Conservation (phyloP, 2,113 vertebrate genomes). For the Mystacornis crossleyi region DNA sequence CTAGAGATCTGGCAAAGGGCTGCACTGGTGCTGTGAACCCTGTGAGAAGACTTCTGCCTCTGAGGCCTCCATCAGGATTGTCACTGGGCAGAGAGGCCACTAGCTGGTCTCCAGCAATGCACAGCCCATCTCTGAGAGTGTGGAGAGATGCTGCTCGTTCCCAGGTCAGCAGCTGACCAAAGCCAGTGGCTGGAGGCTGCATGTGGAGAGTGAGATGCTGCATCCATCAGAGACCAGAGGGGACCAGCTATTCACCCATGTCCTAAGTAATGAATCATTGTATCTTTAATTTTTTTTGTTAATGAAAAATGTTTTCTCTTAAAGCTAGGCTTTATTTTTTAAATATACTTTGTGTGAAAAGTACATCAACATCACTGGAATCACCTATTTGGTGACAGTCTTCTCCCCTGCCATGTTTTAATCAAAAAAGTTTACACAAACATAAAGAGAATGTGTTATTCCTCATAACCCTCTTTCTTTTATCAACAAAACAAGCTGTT, state of each 20-base stretch:
- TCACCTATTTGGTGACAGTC: neutral
- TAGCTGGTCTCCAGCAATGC: neutral
- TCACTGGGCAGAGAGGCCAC: neutral
- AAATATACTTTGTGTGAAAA: neutral
- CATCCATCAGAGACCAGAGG: neutral
- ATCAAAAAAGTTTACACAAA: conserved; percentile 20
- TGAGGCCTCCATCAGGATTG: neutral
- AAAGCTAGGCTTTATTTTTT: neutral
- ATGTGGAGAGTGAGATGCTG: accelerated
- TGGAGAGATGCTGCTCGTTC: neutral
- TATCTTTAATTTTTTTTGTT: neutral
- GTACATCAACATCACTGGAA: neutral
- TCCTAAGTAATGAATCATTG: neutral
- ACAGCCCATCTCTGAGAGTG: neutral
- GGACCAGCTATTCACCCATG: neutral
- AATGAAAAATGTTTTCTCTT: neutral
- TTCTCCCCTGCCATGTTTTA: neutral
- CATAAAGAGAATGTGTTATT: neutral
- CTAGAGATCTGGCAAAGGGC: neutral
- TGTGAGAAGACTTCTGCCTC: neutral
- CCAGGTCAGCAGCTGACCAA: neutral
- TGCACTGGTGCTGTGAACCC: neutral
- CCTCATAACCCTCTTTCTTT: neutral
- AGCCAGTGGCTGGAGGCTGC: neutral
- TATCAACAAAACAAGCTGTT: neutral